Evolutionary conservation across 1,140 invertebrate genomes (phyloP), one percentile per base, ranked within the genome.

Genomic region (Marisa cornuarietis): DNA sequence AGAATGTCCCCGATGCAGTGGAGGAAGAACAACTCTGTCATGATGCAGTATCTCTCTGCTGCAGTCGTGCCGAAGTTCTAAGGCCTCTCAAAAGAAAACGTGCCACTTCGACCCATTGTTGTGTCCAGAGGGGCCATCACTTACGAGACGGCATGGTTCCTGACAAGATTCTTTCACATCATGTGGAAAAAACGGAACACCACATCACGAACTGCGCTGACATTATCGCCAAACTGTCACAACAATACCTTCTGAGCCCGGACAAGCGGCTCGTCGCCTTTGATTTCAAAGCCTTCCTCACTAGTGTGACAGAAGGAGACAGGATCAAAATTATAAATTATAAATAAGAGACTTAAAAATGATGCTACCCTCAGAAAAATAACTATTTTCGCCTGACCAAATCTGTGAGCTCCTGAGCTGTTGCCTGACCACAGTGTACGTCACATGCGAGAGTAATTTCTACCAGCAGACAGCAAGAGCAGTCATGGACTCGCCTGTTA

Each of bases 81-180:
- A 16, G 24, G 66, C 42, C 66, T 69, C 14, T 42, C 66, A 16
- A 69, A 69, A 22, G 11, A 42, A 69, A 69, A 16, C 11, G 42
- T 42, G 24, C 42, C 66, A 11, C 66, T 42, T 24, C 24, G 8
- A 14, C n/a, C 66, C 66, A 69, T 69, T 13, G 16, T 69, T 69
- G 66, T 42, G n/a, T 69, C 66, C 18, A 69, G 66, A 69, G 66
- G 66, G 14, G 13, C 14, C 66, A 24, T 69, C 66, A 69, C n/a
- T 69, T n/a, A n/a, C n/a, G n/a, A n/a, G n/a, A n/a, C n/a, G n/a
- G n/a, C n/a, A n/a, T n/a, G n/a, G n/a, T n/a, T n/a, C n/a, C n/a
- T n/a, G n/a, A n/a, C n/a, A n/a, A n/a, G n/a, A n/a, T n/a, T n/a
- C 5, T 42, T 69, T 24, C 4, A 24, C 22, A 9, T 24, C 66